Base-by-base conservation (phyloP, 2,113 vertebrate genomes). In the Urocitellus parryii region DNA sequence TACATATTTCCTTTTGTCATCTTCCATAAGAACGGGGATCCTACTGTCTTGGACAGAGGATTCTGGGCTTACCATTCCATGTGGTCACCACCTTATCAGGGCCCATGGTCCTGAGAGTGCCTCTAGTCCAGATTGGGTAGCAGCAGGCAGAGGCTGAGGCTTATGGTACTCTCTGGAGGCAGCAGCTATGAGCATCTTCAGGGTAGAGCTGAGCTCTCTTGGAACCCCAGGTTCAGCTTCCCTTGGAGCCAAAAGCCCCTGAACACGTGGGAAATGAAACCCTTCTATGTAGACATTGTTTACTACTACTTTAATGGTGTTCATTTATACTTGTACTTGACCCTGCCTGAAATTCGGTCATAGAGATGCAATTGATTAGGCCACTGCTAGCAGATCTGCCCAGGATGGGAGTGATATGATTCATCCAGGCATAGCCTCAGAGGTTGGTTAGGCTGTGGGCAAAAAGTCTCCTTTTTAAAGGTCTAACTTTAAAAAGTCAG, bases 121-220 rank as follows among this genome's bases (percentile, higher is more conserved):
- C 29, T 91, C 39, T 95, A 39, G 78, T 92, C 53, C 42, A 87
- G n/a, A 25, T 45, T 45, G 18, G 72, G 20, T 29, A 58, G 48
- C 8, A 20, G 17, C 53, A 85, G 77, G 17, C 61, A 85, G 80
- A 87, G 37, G 22, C 34, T 83, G 67, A 29, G 56, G 16, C 51
- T 90, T 8, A 25, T 68, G 45, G 83, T 76, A 78, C 84, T 88
- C 87, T 78, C 73, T 87, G 95, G 83, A 96, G 86, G 70, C 18
- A 37, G 37, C 24, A 90, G 32, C 68, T 45, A 3, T 78, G 83
- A 86, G 24, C 34, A 63, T 88, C 42, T 34, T 88, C 39, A 67
- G 4, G 73, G n/a, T 39, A 81, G 37, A 39, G 25, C 79, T 90
- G 39, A 39, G 25, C 37, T 68, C 10, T 81, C n/a, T 17, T 70